phyloP scores from a whole-genome alignment of 2,888 invertebrate genomes.

The Tinea semifulvella region DNA sequence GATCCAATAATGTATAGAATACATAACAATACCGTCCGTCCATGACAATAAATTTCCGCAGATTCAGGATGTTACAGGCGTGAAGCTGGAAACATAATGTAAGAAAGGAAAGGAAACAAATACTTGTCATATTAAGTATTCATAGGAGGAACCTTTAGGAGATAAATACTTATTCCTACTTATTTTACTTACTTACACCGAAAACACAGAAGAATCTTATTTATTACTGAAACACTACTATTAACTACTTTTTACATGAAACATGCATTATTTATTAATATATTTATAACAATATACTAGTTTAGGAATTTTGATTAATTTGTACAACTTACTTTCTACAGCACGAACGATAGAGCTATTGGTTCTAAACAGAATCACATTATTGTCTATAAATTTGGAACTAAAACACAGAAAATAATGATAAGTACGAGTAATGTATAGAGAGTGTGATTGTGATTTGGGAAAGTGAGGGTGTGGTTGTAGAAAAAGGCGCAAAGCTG shows the following conservation, averaged over 20 bases:
- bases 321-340: no score
- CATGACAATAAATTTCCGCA: background rate
- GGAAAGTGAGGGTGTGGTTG: slow-evolving; percentile 6
- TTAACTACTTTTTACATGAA: background rate
- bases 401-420: slow-evolving; percentile 9
- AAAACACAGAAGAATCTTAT: no score
- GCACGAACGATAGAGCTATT: no score
- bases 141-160: background rate
- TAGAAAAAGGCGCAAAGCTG: slow-evolving; percentile 3
- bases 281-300: no score
- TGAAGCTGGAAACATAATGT: background rate
- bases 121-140: background rate
- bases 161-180: background rate
- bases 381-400: no score
- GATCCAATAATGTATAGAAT: no score
- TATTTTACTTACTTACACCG: background rate
- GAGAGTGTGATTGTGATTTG: slow-evolving; percentile 1
- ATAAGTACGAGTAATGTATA: slow-evolving; percentile 1
- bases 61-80: background rate
- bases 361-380: no score
- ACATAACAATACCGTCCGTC: no score
- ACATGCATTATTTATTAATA: background rate
- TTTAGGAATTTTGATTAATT: no score
- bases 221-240: background rate
- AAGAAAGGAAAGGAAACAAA: background rate